phyloP scores from a whole-genome alignment of 2,797 vertebrate species.

The Rhinophrynus dorsalis region DNA sequence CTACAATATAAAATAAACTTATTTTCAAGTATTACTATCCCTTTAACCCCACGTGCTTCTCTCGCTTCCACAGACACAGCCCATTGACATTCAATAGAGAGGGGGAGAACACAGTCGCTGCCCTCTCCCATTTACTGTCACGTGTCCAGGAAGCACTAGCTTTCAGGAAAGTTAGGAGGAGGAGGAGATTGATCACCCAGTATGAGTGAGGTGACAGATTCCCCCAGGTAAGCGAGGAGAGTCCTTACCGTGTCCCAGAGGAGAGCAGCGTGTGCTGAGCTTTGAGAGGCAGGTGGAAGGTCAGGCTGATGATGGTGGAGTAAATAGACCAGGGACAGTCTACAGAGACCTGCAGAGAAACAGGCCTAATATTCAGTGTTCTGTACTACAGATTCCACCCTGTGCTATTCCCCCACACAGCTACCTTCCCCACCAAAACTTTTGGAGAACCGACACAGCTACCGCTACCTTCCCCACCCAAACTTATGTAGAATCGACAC shows the following conservation, averaged over 20 bases:
- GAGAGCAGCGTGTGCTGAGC: conserved; percentile 89
- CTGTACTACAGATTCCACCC: no score
- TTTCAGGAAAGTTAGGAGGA: background rate
- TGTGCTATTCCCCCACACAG: background rate
- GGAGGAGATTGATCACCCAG: background rate
- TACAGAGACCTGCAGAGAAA: conserved; percentile 83
- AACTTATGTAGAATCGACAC: no score
- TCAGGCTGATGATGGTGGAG: conserved; percentile 90
- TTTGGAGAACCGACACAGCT: background rate
- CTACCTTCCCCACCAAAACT: background rate
- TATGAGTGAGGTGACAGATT: no score
- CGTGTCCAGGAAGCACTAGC: background rate
- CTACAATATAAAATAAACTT: no score
- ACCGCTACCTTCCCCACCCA: background rate
- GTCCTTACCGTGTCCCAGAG: conserved; percentile 84
- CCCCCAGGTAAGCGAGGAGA: background rate
- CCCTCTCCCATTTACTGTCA: background rate
- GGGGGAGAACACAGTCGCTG: no score
- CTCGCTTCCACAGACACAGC: no score
- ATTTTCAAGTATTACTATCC: no score
- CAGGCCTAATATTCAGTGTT: background rate
- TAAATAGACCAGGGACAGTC: conserved; percentile 98
- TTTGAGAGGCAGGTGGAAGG: conserved; percentile 92
- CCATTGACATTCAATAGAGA: background rate
- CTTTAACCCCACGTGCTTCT: no score